These are phyloP conservation scores for Drosophila neocordata DNA, from an alignment of 1,140 invertebrate genomes.

Conservation along the genomic window DNA sequence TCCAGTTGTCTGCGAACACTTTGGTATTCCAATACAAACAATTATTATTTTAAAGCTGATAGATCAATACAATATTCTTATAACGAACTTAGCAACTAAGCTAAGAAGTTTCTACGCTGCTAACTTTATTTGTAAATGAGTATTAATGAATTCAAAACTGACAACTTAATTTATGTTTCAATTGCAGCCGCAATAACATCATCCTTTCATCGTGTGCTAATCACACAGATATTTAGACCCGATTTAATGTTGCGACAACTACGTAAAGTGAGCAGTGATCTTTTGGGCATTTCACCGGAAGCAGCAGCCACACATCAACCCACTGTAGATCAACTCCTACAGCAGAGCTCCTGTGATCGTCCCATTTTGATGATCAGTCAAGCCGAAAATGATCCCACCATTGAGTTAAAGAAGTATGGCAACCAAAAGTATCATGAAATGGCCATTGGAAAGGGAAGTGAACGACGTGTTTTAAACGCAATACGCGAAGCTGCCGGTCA, in stretches of 20 bases:
- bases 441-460: slow-evolving; percentile 75
- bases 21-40: no score
- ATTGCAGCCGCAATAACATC: slow-evolving; percentile 65
- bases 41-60: no score
- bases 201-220: slow-evolving; percentile 92
- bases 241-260: slow-evolving; percentile 91
- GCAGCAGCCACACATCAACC: slow-evolving; percentile 55
- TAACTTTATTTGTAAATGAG: no score
- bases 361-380: slow-evolving; percentile 91
- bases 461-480: slow-evolving; percentile 45
- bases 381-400: slow-evolving; percentile 92
- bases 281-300: slow-evolving; percentile 85
- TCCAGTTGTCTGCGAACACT: no score
- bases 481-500: slow-evolving; percentile 60
- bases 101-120: no score
- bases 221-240: slow-evolving; percentile 91
- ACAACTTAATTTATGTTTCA: background rate
- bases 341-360: slow-evolving; percentile 83
- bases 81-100: no score
- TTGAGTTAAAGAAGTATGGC: slow-evolving; percentile 86
- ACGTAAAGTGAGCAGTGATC: slow-evolving; percentile 87
- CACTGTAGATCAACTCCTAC: slow-evolving; percentile 69
- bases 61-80: no score
- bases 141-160: background rate
- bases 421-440: slow-evolving; percentile 84